Evolutionary conservation across 2,797 vertebrate species (phyloP).

Genomic region (Notoglanidium macrostoma): DNA sequence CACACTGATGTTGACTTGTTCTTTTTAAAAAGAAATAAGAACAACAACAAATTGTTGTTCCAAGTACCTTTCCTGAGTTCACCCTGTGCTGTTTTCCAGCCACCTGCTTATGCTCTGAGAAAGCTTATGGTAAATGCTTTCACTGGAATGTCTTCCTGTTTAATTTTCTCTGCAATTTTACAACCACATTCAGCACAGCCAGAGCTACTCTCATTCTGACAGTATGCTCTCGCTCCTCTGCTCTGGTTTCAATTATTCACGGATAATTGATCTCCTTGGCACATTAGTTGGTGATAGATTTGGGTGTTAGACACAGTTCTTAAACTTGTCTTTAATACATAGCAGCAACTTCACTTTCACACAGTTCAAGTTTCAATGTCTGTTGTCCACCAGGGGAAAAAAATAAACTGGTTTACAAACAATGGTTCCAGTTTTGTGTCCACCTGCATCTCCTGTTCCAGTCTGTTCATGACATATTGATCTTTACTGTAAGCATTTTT

Average conservation of each 20-base stretch:
- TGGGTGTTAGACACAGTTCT: background rate
- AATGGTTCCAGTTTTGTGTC: background rate
- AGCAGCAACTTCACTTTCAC: background rate
- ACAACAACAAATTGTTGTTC: background rate
- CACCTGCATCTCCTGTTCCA: too few species aligned
- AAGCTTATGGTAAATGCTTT: background rate
- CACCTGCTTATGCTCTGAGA: background rate
- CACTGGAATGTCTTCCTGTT: constrained; percentile 6
- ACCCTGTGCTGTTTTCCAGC: background rate
- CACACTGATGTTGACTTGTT: background rate
- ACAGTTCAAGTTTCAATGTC: background rate
- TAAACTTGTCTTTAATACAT: constrained; percentile 1
- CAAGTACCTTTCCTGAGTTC: background rate
- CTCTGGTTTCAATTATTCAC: constrained; percentile 28
- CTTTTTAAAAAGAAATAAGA: background rate
- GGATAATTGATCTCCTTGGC: constrained; percentile 9
- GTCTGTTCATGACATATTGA: background rate
- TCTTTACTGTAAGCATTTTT: background rate
- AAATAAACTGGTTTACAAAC: background rate
- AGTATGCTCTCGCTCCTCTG: background rate
- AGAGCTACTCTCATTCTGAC: constrained; percentile 2
- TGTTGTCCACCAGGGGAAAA: background rate
- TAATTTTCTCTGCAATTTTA: constrained; percentile 15
- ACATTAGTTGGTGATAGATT: background rate
- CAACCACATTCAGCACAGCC: background rate